phyloP scores from a whole-genome alignment of 2,113 vertebrate genomes.

The Aramus guarauna region DNA sequence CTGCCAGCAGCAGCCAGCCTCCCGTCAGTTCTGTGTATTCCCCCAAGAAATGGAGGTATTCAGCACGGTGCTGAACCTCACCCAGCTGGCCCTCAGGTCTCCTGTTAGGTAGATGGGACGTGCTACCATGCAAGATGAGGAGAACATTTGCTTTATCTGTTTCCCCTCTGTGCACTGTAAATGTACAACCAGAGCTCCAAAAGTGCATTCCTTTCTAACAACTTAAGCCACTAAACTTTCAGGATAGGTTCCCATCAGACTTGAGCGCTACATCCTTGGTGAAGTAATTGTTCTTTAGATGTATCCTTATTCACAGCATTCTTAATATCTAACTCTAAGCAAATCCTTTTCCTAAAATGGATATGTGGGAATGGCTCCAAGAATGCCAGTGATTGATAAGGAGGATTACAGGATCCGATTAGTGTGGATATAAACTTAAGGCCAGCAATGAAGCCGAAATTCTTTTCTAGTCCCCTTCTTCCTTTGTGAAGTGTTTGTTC shows the following conservation, averaged over 20 bases:
- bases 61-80: neutral
- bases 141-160: neutral
- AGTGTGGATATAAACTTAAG: slow-evolving; percentile 23
- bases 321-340: slow-evolving; percentile 2
- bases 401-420: slow-evolving; percentile 9
- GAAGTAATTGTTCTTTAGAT: neutral
- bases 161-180: neutral
- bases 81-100: neutral
- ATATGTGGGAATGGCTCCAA: slow-evolving; percentile 38
- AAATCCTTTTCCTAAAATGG: slow-evolving; percentile 44
- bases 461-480: slow-evolving; percentile 33
- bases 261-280: neutral
- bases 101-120: neutral
- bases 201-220: neutral
- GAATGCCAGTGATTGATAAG: slow-evolving; percentile 48
- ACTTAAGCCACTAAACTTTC: neutral
- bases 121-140: neutral
- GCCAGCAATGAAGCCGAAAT: neutral
- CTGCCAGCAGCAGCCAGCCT: neutral
- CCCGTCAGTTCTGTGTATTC: neutral
- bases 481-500: slow-evolving; percentile 44
- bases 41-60: neutral
- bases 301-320: slow-evolving; percentile 3
- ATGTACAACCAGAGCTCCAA: neutral
- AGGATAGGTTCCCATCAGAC: neutral